phyloP scores from a whole-genome alignment of 2,888 invertebrate species.

The Caenorhabditis uteleia region DNA sequence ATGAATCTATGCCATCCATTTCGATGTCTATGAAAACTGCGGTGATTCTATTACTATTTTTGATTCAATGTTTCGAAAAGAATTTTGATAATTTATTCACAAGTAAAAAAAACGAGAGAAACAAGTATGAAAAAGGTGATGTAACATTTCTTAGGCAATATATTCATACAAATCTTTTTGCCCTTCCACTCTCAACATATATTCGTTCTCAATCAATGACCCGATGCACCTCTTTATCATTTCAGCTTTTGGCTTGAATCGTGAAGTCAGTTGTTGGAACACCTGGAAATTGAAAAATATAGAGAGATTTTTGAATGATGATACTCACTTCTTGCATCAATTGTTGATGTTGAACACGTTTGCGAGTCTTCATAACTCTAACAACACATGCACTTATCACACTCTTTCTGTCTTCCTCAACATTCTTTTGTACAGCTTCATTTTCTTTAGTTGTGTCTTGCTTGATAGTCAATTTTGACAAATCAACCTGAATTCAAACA shows the following conservation, averaged over 20 bases:
- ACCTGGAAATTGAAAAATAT: too few relatives aligned
- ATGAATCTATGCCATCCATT: too few relatives aligned
- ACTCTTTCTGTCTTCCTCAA: constrained; percentile 97
- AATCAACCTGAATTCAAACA: too few relatives aligned
- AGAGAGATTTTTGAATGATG: neutral
- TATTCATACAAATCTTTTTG: constrained; percentile 99
- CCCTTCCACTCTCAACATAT: constrained; percentile 92
- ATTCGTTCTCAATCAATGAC: constrained; percentile 98
- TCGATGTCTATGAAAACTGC: too few relatives aligned
- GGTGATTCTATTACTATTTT: too few relatives aligned
- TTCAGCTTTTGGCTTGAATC: constrained; percentile 92
- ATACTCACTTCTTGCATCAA: constrained; percentile 85
- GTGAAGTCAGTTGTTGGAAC: constrained; percentile 86
- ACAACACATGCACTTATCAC: constrained; percentile 84
- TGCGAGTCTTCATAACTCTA: constrained; percentile 92
- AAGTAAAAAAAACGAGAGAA: too few relatives aligned
- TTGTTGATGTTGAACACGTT: constrained; percentile 87
- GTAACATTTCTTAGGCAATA: constrained; percentile 88
- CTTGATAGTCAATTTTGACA: constrained; percentile 91
- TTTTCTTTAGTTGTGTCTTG: constrained; percentile 95
- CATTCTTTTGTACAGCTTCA: constrained; percentile 95
- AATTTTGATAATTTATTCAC: too few relatives aligned
- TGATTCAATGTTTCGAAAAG: too few relatives aligned
- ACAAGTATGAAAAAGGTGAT: too few relatives aligned
- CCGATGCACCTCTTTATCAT: constrained; percentile 93